Percentiles rank a stretch among this genome's conserved stretches.
These are phyloP conservation scores for Eupithecia subfuscata DNA, from an alignment of 2,888 invertebrate species.

Conservation along the genomic window DNA sequence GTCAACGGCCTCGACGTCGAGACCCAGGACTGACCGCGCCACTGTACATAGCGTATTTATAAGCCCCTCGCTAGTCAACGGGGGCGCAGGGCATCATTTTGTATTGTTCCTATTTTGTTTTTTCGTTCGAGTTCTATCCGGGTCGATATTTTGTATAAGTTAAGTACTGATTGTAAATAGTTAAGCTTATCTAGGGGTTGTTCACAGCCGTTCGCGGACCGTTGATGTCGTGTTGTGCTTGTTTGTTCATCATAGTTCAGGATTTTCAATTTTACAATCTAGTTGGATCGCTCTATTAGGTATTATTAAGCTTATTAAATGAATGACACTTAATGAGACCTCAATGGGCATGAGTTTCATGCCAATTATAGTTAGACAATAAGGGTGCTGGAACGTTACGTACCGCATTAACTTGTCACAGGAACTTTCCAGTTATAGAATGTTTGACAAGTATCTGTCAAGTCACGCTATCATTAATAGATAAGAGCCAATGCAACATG, in stretches of 20 bases:
- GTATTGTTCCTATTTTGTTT: conserved; percentile 84
- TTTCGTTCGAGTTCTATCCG: conserved; percentile 80
- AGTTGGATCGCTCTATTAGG: conserved; percentile 5
- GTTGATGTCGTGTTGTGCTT: conserved; percentile 48
- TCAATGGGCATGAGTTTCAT: neutral
- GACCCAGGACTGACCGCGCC: conserved; percentile 81
- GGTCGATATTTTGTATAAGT: conserved; percentile 78
- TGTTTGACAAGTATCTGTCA: conserved; percentile 32
- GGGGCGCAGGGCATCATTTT: conserved; percentile 68
- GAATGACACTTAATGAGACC: neutral
- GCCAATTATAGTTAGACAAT: conserved; percentile 4
- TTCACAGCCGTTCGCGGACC: conserved; percentile 55
- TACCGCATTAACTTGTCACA: conserved; percentile 25
- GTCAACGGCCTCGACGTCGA: conserved; percentile 97
- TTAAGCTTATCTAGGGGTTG: conserved; percentile 73
- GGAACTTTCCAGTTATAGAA: conserved; percentile 25
- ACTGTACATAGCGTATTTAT: conserved; percentile 82
- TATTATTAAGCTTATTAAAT: too few species aligned
- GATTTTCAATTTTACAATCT: conserved; percentile 18
- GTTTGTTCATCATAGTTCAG: conserved; percentile 37
- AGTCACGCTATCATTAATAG: conserved; percentile 28
- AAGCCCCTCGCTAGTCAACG: conserved; percentile 56
- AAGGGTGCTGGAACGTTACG: conserved; percentile 16
- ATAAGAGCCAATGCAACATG: conserved; percentile 30
- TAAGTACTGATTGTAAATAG: conserved; percentile 82